Conservation (phyloP, 2,888 invertebrate genomes). For the Xestobium rufovillosum region DNA sequence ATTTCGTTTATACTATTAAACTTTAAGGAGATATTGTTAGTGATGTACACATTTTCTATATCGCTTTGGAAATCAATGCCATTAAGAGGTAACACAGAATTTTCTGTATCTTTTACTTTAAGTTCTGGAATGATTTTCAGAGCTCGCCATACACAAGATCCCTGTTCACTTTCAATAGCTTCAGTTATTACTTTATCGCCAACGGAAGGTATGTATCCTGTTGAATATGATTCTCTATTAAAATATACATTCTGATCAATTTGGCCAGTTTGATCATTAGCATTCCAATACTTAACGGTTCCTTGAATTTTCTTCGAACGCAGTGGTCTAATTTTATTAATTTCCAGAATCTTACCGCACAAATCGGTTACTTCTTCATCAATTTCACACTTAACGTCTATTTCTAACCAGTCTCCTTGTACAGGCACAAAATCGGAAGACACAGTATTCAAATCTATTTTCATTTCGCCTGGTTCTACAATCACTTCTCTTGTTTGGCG, state of each 20-base stretch:
- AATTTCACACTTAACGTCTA: slow-evolving; percentile 55
- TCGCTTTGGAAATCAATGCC: slow-evolving; percentile 33
- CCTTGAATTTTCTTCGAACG: slow-evolving; percentile 51
- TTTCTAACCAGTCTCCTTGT: slow-evolving; percentile 61
- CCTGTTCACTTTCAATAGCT: slow-evolving; percentile 66
- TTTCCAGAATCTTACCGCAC: slow-evolving; percentile 52
- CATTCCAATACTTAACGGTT: slow-evolving; percentile 43
- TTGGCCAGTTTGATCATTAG: slow-evolving; percentile 42
- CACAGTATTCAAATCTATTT: slow-evolving; percentile 55
- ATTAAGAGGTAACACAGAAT: slow-evolving; percentile 10
- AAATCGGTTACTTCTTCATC: slow-evolving; percentile 49
- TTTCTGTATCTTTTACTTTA: slow-evolving; percentile 8
- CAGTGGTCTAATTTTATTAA: slow-evolving; percentile 53
- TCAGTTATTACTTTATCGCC: slow-evolving; percentile 60
- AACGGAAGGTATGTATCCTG: slow-evolving; percentile 48
- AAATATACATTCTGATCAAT: slow-evolving; percentile 57
- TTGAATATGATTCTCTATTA: slow-evolving; percentile 47
- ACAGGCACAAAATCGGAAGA: slow-evolving; percentile 58
- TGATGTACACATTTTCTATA: slow-evolving; percentile 47
- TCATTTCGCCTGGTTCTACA: slow-evolving; percentile 51
- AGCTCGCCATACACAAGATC: slow-evolving; percentile 51
- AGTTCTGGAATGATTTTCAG: slow-evolving; percentile 41
- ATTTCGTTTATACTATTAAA: slow-evolving; percentile 42
- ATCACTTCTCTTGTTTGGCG: slow-evolving; percentile 39
- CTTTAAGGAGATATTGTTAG: slow-evolving; percentile 42